phyloP scores from a whole-genome alignment of 2,888 invertebrate genomes.

The Callinectes sapidus region DNA sequence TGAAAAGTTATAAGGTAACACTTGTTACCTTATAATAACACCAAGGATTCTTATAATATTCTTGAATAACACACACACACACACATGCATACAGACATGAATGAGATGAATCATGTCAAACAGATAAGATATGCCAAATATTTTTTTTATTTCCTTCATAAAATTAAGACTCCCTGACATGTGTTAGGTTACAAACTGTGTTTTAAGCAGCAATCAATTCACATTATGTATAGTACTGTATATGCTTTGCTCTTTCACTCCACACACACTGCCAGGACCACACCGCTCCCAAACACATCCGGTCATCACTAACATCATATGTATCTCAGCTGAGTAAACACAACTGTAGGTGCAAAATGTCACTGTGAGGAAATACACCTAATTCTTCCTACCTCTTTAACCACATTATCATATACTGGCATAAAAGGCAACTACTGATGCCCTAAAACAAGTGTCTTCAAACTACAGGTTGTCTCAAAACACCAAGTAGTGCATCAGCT shows the following conservation, averaged over 20 bases:
- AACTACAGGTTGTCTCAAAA: constrained; percentile 9
- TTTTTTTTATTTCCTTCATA: constrained; percentile 47
- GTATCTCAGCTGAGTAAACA: constrained; percentile 4
- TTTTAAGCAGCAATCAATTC: background rate
- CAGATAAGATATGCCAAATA: background rate
- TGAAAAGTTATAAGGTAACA: too few relatives aligned
- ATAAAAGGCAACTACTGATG: background rate
- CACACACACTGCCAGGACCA: background rate
- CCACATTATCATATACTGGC: background rate
- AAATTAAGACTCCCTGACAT: constrained; percentile 55
- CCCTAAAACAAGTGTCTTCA: background rate
- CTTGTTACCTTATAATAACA: too few relatives aligned
- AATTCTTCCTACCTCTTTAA: background rate
- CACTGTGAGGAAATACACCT: background rate
- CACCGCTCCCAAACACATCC: background rate
- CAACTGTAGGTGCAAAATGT: background rate
- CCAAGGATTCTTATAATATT: too few relatives aligned
- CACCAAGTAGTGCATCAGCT: background rate
- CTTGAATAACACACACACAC: too few relatives aligned
- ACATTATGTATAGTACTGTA: background rate
- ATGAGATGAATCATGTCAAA: background rate
- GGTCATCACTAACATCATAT: background rate
- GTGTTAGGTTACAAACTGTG: constrained; percentile 41
- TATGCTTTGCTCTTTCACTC: background rate
- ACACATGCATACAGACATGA: background rate